Base-by-base conservation (phyloP, 2,797 vertebrate species). In the Salmo trutta region DNA sequence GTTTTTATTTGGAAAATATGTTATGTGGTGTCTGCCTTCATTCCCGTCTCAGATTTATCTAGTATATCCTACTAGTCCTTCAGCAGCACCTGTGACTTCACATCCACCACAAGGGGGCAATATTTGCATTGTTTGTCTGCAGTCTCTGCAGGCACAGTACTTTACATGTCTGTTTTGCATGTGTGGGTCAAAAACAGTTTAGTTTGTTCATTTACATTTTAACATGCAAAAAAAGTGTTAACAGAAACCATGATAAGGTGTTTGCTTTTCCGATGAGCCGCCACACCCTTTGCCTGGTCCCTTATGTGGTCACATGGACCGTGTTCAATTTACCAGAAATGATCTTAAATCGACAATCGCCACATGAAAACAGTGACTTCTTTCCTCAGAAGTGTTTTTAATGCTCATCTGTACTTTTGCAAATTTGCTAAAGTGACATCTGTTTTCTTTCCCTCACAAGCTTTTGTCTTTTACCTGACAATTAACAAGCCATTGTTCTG, bases 51-150 rank as follows among this genome's bases (percentile, higher is more conserved):
- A 47, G 41, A 47, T 47, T 2, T 3, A 47, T 12, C 41, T 47
- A 14, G 12, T 12, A 80, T 84, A 87, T 65, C 24, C 75, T 73
- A 31, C 19, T 62, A n/a, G n/a, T 62, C 73, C 74, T 77, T 75
- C 76, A 71, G 73, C 79, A 16, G 56, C 56, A 85, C 86, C 84
- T 84, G 84, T 79, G 86, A 88, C 87, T 84, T 76, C 77, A 66
- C 74, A 84, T 3, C 33, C 80, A 80, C 97, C 98, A 98, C 97
- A 96, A 98, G 98, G 96, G 96, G 98, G 97, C 98, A 98, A 96
- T 96, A 94, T 94, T 93, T 93, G 90, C 93, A 93, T 92, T 95
- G 92, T 93, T 94, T 93, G 92, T 88, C 77, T 86, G 85, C 76
- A 51, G 86, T 76, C 77, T 91, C 86, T 85, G 78, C 79, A 79